Base-by-base conservation (phyloP, 2,888 invertebrate species). In the Rapana venosa region DNA sequence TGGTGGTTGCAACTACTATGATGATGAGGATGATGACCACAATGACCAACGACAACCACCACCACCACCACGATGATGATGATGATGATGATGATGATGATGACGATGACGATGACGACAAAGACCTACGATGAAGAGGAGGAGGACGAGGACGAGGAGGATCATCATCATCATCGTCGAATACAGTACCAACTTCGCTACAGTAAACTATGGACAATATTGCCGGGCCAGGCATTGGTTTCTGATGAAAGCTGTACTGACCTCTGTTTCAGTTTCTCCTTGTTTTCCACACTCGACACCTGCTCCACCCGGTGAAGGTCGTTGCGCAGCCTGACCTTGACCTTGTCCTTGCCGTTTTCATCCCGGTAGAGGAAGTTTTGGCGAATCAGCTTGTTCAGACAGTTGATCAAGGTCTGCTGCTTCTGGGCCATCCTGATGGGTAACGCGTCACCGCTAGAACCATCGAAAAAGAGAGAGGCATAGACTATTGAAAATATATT, bases 291-390 rank as follows among this genome's bases (percentile, higher is more conserved):
- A 0, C 5, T 13, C 15, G 36, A 17, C 20, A 36, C 84, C 85
- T 89, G 89, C 13, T 66, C 84, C 47, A 74, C 85, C 0, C 89
- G 85, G 74, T 74, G 89, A 8, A 74, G 35, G 36, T n/a, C 66
- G 85, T 36, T 89, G 17, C 89, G 66, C 36, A 89, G 70, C 22
- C 89, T 66, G 58, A 89, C 84, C 32, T 17, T 85, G 13, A 32
- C 22, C 20, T 70, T 22, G 35, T 89, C 70, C 61, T 30, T 30
- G 20, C 56, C 35, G 30, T 11, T 0, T 6, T 85, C 89, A 1
- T 84, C 70, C 30, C 66, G 15, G 56, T n/a, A 70, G 26, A 89
- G 56, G 58, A 84, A 85, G 89, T 89, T 32, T 85, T 85, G 84
- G 5, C 84, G 83, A 13, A 47, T 2, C n/a, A n/a, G 35, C 58